Base-by-base conservation (phyloP, 2,797 vertebrate species). In the Microtus agrestis region DNA sequence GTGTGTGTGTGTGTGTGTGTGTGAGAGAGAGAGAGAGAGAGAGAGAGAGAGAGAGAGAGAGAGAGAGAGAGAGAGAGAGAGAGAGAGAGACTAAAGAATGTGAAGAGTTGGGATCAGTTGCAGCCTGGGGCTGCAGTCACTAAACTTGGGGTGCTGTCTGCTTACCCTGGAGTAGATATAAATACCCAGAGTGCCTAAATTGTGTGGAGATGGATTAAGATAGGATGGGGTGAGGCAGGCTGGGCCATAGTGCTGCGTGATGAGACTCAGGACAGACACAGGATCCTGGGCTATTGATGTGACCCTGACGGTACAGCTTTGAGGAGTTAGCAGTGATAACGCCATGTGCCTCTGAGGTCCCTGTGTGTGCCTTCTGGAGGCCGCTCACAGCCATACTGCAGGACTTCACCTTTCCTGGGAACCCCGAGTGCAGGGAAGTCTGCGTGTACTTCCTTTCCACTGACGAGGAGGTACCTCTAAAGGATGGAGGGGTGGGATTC, bases 361-460 rank as follows among this genome's bases (percentile, higher is more conserved):
- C 37, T 2, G 0, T 11, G 3, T 15, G 1, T 31, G 19, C 25
- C 31, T 29, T 73, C 0, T 0, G 17, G n/a, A 77, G 73, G 19
- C 15, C 5, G 29, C 29, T 48, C 29, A 6, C n/a, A 19, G 43
- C 23, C 48, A 2, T 17, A 23, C 61, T 29, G 37, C 5, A 29
- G 63, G 46, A n/a, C 46, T n/a, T 17, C 2, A 29, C 29, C 43
- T 65, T 34, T n/a, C 43, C 46, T n/a, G 43, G 31, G 46, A 46
- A 14, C 43, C 14, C 63, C 2, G 3, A 34, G 27, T 23, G 19
- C 11, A 25, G 21, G 43, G 34, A 25, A 21, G 46, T 23, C 31
- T 40, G 27, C 21, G 5, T 46, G 29, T 0, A 0, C 15, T 11
- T 48, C 56, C 15, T 11, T 6, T 37, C 90, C 29, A 17, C 1